Percentiles rank a stretch among this genome's conserved stretches.
Conservation (phyloP, 2,113 vertebrate genomes). For the Corapipo altera region DNA sequence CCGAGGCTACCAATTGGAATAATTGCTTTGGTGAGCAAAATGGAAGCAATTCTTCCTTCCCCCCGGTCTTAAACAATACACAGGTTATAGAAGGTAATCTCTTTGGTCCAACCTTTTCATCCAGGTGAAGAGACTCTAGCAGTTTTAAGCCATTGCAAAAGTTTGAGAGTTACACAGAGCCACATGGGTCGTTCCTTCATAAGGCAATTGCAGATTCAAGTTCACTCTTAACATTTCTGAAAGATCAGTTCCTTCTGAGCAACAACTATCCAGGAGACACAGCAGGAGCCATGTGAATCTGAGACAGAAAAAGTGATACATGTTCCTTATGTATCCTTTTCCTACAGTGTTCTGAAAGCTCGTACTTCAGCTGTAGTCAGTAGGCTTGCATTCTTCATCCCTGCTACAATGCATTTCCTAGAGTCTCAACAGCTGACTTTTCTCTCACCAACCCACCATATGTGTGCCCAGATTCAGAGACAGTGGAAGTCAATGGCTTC, state of each 20-base stretch:
- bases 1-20: neutral
- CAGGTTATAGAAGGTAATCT: neutral
- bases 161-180: neutral
- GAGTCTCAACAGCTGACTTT: neutral
- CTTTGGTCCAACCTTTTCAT: neutral
- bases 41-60: neutral
- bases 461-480: neutral
- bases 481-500: neutral
- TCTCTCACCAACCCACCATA: neutral
- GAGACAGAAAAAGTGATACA: neutral
- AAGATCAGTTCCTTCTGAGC: neutral
- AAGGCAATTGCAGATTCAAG: neutral
- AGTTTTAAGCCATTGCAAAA: neutral
- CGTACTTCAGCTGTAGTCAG: neutral
- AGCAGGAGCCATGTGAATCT: accelerated
- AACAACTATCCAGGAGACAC: neutral
- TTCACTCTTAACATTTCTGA: neutral
- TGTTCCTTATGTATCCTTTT: neutral
- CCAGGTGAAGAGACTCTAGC: neutral
- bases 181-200: neutral
- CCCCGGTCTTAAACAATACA: neutral
- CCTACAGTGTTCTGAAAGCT: neutral
- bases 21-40: neutral
- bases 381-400: neutral
- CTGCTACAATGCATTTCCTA: neutral